phyloP scores from a whole-genome alignment of 2,113 vertebrate genomes.

The Strix aluco region DNA sequence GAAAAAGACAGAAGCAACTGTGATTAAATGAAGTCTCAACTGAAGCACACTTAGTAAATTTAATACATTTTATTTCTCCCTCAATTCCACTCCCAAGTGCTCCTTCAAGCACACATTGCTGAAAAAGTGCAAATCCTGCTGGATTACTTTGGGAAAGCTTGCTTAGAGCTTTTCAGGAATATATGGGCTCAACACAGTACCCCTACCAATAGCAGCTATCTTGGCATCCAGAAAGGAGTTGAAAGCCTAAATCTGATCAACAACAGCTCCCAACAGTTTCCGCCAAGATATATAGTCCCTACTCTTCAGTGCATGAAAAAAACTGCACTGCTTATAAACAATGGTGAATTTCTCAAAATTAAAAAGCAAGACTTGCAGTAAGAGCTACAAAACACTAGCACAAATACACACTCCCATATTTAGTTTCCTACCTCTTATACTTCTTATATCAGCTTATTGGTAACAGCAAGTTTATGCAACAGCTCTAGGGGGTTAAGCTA shows the following conservation, averaged over 20 bases:
- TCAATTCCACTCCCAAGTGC: not conserved
- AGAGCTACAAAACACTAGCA: not conserved
- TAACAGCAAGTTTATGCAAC: not conserved
- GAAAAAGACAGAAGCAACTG: not conserved
- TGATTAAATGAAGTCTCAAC: not conserved
- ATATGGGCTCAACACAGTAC: not conserved
- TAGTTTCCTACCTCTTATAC: not conserved
- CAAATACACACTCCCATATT: not conserved
- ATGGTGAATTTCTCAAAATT: not conserved
- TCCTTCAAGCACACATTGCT: rapidly evolving
- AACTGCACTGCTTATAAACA: not conserved
- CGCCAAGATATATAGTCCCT: not conserved
- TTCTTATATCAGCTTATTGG: not conserved
- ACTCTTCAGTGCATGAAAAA: rapidly evolving
- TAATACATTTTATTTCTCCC: not conserved
- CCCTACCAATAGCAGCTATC: not conserved
- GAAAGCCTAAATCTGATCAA: not conserved
- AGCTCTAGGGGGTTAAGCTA: not conserved
- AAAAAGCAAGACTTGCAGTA: not conserved
- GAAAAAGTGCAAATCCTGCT: not conserved
- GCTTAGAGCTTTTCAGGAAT: not conserved
- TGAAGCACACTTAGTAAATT: not conserved
- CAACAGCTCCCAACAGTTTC: not conserved
- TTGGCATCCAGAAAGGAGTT: not conserved
- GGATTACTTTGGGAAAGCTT: not conserved